Base-by-base conservation (phyloP, 2,797 vertebrate species). In the Sebastes paucispinis region DNA sequence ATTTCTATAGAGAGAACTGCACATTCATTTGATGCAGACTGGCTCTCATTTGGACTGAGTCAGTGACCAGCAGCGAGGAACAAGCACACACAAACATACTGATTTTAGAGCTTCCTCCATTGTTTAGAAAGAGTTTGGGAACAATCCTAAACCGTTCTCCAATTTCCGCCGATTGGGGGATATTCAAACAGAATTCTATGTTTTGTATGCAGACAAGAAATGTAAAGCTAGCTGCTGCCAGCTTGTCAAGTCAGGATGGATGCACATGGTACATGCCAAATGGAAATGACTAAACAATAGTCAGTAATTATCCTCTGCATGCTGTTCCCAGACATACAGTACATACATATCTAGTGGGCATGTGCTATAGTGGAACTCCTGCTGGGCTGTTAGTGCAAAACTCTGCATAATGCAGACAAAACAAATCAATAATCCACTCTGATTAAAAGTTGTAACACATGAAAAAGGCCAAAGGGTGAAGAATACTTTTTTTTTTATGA, bases 1-100 rank as follows among this genome's bases (percentile, higher is more conserved):
- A 54, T 71, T 78, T 58, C n/a, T 50, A 12, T 6, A 14, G 52
- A 43, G 39, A 29, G 25, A 60, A n/a, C 27, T 47, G 16, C 27
- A 24, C 6, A 22, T 22, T 59, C 64, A 4, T 82, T 65, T 73
- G 25, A 83, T 58, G 69, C 64, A 64, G 27, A 67, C 62, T 25
- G 31, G 4, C 52, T 77, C 70, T 77, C 47, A 50, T 50, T 2
- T 43, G 31, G 52, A 29, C 18, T 13, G 16, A 79, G 54, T 11
- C 27, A 62, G 55, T 59, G 31, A 73, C 65, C 9, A 71, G 6
- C 16, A 55, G 2, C 39, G 59, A 72, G 9, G 55, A 75, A 31
- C 27, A 27, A 75, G 24, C 47, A 47, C 13, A 29, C 14, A 13
- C 31, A 69, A 8, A 8, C 62, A 16, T 5, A 43, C 16, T 25